Conservation (phyloP, 1,140 invertebrate genomes). For the Zaprionus nigranus region DNA sequence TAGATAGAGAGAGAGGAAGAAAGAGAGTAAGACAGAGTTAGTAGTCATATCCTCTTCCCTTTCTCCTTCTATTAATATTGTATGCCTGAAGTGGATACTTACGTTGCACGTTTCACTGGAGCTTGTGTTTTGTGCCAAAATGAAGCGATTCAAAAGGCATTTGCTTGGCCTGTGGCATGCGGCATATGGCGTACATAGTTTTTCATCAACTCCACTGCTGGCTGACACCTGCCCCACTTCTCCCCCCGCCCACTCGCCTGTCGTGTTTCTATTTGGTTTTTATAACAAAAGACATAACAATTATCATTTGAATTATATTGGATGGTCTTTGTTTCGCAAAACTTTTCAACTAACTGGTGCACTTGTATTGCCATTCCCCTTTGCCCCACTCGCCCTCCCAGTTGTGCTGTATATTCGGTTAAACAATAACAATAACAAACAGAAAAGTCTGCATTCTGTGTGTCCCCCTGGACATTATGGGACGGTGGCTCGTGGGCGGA, state of each 20-base stretch:
- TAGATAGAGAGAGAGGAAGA: neutral
- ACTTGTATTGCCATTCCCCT: neutral
- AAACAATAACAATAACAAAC: constrained; percentile 41
- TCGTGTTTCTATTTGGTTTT: constrained; percentile 26
- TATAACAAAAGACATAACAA: constrained; percentile 51
- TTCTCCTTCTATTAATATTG: constrained; percentile 21
- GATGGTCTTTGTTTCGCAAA: constrained; percentile 49
- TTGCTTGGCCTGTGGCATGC: constrained; percentile 10
- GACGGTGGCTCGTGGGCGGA: neutral
- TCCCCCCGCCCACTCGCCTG: neutral
- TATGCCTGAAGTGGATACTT: constrained; percentile 20
- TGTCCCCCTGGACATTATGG: constrained; percentile 14
- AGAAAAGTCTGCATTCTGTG: neutral
- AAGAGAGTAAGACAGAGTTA: neutral
- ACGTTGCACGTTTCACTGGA: constrained; percentile 17
- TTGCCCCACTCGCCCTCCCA: neutral
- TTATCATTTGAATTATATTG: constrained; percentile 61
- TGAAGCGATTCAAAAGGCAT: constrained; percentile 45
- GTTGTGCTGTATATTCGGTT: constrained; percentile 23
- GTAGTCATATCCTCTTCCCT: neutral
- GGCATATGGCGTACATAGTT: constrained; percentile 11
- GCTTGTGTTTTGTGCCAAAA: constrained; percentile 26
- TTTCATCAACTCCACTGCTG: constrained; percentile 4
- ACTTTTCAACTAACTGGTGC: constrained; percentile 46
- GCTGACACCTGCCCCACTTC: neutral